phyloP scores from a whole-genome alignment of 2,797 vertebrate genomes.

The Acomys russatus region DNA sequence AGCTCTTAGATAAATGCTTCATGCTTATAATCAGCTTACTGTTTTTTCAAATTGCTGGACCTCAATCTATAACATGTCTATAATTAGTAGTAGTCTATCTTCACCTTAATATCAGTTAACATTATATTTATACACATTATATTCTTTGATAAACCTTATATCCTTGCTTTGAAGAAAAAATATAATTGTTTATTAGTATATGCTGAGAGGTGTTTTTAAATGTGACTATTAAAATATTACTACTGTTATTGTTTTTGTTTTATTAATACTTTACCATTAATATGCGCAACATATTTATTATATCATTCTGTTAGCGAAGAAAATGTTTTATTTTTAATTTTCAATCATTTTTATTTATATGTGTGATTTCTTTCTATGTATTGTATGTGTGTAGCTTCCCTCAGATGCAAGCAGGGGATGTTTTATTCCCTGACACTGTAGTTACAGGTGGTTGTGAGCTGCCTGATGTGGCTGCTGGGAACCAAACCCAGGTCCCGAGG shows the following conservation, averaged over 20 bases:
- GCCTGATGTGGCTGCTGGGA: neutral
- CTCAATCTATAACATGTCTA: neutral
- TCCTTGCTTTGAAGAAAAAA: neutral
- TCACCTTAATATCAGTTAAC: neutral
- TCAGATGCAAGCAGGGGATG: neutral
- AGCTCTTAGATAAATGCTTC: neutral
- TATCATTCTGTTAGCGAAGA: conserved; percentile 25
- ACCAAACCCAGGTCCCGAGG: neutral
- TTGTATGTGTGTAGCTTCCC: neutral
- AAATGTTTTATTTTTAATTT: neutral
- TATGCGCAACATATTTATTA: neutral
- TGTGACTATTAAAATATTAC: neutral
- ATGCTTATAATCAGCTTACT: neutral
- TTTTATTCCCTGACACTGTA: neutral
- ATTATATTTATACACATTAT: neutral
- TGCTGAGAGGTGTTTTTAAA: neutral
- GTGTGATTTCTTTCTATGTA: neutral
- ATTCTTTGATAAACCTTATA: neutral
- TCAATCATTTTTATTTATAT: neutral
- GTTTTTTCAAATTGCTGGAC: neutral
- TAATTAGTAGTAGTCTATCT: neutral
- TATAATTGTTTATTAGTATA: conserved; percentile 4
- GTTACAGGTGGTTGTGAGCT: neutral
- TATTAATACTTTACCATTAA: conserved; percentile 12
- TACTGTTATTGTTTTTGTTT: conserved; percentile 11